Base-by-base conservation (phyloP, 2,113 vertebrate genomes). In the Mesocricetus auratus region DNA sequence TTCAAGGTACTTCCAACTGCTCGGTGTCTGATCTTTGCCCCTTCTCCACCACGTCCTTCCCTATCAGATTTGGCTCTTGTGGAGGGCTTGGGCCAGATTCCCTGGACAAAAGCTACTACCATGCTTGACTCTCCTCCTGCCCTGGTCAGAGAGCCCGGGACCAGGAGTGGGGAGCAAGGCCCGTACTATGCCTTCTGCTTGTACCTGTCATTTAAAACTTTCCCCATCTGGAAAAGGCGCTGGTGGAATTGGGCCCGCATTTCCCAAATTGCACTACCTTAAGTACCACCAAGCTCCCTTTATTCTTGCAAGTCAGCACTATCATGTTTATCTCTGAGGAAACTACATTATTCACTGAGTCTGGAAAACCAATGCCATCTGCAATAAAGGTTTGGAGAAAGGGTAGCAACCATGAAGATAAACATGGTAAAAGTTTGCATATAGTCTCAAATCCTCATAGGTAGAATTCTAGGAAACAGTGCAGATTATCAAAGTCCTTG, bases 371-470 rank as follows among this genome's bases (percentile, higher is more conserved):
- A 87, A 90, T 7, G 60, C 42, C 47, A 69, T 39, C 7, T 60
- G 21, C 24, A 56, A 69, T 69, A 88, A 77, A 90, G 26, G 11
- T 16, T 69, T 58, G 47, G 58, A 31, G 66, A 33, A 68, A 60
- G 91, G 60, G 19, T 56, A 42, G 79, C 74, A 50, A 58, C 53
- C 58, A 60, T 50, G 68, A 93, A 94, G 94, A 94, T 29, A 93
- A 93, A 87, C 62, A 89, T 12, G 24, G 83, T 68, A 71, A 74
- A 58, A 39, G 62, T 69, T 50, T 69, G 9, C 7, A 2, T 62
- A 21, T 58, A 73, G 45, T 13, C 77, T 89, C n/a, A 66, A 56
- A 86, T 69, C 47, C 29, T 94, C 75, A 39, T 21, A 6, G 15
- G 22, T 50, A 58, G 21, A 64, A 62, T 39, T 93, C 1, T n/a